A percentile compares a stretch with the other conserved stretches of the same genome.
Conservation (phyloP, 2,113 vertebrate species). For the Tinamus guttatus region DNA sequence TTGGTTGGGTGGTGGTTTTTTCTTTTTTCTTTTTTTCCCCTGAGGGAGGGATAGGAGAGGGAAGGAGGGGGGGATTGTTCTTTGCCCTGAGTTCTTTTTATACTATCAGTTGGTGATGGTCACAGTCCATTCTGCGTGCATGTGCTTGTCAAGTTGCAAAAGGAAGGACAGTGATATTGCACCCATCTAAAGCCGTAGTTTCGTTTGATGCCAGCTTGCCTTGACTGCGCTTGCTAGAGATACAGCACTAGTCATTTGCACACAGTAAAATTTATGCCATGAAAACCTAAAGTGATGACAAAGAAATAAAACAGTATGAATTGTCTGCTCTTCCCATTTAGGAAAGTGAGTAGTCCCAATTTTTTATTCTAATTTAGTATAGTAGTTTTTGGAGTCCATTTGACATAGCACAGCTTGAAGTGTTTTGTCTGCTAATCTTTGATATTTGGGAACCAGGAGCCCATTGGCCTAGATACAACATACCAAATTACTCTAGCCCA, state of each 20-base stretch:
- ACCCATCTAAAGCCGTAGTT: neutral
- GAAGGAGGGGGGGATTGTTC: neutral
- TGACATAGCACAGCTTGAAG: neutral
- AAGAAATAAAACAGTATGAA: neutral
- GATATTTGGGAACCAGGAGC: neutral
- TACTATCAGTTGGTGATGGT: neutral
- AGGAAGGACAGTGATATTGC: neutral
- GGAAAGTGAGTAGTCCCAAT: neutral
- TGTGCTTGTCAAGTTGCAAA: neutral
- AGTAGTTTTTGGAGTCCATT: slow-evolving; percentile 27
- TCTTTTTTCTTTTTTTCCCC: neutral
- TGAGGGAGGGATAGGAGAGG: neutral
- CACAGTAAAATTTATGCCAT: neutral
- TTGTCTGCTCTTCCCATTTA: neutral
- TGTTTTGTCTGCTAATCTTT: slow-evolving; percentile 41
- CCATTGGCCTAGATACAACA: neutral
- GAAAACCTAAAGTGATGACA: neutral
- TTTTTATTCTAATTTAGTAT: neutral
- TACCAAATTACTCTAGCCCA: slow-evolving; percentile 1
- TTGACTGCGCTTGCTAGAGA: neutral
- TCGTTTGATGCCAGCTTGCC: neutral
- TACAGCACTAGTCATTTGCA: neutral
- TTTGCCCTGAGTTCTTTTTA: neutral
- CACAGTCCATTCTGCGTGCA: neutral
- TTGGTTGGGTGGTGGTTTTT: neutral